phyloP scores from a whole-genome alignment of 2,888 invertebrate species.

The Himalopsyche tibetana region DNA sequence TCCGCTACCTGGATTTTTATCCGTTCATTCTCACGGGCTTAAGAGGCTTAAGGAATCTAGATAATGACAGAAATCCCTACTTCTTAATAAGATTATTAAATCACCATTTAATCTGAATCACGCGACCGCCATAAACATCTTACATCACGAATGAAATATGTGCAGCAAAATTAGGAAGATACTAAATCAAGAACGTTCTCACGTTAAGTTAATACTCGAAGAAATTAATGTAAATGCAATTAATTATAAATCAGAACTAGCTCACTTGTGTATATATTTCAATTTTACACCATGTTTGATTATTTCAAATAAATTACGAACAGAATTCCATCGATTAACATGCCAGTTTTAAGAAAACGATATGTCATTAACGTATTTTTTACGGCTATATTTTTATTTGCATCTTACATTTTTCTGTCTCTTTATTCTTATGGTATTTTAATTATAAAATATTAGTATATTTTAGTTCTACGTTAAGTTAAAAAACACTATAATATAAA shows the following conservation, averaged over 20 bases:
- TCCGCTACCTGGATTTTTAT: constrained; percentile 51
- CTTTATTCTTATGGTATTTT: too few relatives aligned
- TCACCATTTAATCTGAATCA: constrained; percentile 49
- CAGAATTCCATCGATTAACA: background rate
- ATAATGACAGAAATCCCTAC: constrained; percentile 48
- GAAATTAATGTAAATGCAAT: constrained; percentile 25
- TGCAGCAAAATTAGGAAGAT: constrained; percentile 42
- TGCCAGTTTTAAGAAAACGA: background rate
- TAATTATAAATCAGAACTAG: constrained; percentile 20
- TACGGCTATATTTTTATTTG: too few relatives aligned
- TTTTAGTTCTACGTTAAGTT: too few relatives aligned
- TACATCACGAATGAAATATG: constrained; percentile 16
- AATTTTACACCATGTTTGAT: background rate
- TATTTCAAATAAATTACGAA: background rate
- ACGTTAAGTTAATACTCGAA: constrained; percentile 17
- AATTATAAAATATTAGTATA: too few relatives aligned
- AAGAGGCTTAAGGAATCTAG: constrained; percentile 47
- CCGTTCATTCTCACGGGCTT: constrained; percentile 49
- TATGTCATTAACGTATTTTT: background rate
- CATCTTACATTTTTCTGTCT: too few relatives aligned
- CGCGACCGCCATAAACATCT: constrained; percentile 28
- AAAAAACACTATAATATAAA: too few relatives aligned
- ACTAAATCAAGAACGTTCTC: constrained; percentile 19
- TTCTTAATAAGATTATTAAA: constrained; percentile 45
- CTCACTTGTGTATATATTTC: constrained; percentile 8